A percentile compares a stretch with the other conserved stretches of the same genome.
Evolutionary conservation across 2,113 vertebrate species (phyloP).

Genomic region (Pseudopipra pipra): DNA sequence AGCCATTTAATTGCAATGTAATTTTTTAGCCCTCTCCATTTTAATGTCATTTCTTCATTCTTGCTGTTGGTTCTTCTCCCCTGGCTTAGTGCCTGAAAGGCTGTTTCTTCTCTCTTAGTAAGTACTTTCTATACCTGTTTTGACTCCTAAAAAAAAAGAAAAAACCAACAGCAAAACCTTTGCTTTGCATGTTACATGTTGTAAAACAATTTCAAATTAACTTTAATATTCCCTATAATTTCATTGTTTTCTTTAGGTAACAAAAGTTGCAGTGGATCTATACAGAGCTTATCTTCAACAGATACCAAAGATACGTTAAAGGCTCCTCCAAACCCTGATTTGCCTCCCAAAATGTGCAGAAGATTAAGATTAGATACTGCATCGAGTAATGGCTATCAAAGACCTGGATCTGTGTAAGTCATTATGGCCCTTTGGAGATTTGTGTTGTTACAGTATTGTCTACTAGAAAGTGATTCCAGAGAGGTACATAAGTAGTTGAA

Average conservation of each 20-base stretch:
- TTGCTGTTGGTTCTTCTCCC: neutral
- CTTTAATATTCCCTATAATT: slow-evolving; percentile 25
- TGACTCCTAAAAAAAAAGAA: neutral
- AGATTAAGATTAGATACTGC: slow-evolving; percentile 76
- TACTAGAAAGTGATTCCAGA: neutral
- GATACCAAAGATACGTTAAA: slow-evolving; percentile 82
- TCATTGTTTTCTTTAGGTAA: slow-evolving; percentile 79
- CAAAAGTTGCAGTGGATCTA: slow-evolving; percentile 89
- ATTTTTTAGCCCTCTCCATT: neutral
- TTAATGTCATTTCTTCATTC: neutral
- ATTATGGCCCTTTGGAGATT: neutral
- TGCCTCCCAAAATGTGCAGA: slow-evolving; percentile 84
- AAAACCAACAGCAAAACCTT: neutral
- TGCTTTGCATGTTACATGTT: neutral
- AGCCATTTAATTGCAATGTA: neutral
- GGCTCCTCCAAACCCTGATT: slow-evolving; percentile 76
- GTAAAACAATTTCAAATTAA: neutral
- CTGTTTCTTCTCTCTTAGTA: neutral
- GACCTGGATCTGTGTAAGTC: slow-evolving; percentile 92
- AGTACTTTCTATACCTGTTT: slow-evolving; percentile 24
- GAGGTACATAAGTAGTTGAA: neutral
- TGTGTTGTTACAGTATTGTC: neutral
- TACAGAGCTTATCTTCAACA: slow-evolving; percentile 89
- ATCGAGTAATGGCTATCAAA: slow-evolving; percentile 89
- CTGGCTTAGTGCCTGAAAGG: neutral